Percentiles rank a stretch among this genome's conserved stretches.
Conservation (phyloP, 2,113 vertebrate species). For the Seriola rivoliana region DNA sequence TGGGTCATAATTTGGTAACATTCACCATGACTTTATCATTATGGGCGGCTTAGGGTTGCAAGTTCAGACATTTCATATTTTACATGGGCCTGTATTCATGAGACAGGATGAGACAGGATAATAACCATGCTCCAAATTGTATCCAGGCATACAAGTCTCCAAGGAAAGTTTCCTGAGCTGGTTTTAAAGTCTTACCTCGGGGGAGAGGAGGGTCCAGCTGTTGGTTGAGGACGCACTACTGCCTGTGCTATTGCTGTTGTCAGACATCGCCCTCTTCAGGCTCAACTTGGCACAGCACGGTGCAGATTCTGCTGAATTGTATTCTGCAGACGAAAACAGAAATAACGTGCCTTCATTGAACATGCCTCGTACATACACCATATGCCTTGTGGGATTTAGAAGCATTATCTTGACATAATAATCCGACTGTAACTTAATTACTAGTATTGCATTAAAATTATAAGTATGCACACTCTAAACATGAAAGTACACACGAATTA, state of each 20-base stretch:
- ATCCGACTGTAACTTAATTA: not conserved
- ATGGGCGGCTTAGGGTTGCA: slow-evolving; percentile 5
- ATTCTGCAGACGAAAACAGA: slow-evolving; percentile 69
- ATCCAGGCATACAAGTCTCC: not conserved
- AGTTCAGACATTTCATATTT: slow-evolving; percentile 22
- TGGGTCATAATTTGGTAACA: slow-evolving; percentile 23
- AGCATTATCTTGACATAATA: not conserved
- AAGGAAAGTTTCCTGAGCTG: slow-evolving; percentile 4
- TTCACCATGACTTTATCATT: not conserved
- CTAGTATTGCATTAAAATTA: not conserved
- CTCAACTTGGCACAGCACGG: slow-evolving; percentile 68
- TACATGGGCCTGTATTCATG: slow-evolving; percentile 13
- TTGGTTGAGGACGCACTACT: slow-evolving; percentile 83
- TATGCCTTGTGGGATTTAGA: not conserved
- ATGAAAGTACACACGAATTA: not conserved
- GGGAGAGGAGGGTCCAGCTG: slow-evolving; percentile 86
- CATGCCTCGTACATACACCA: slow-evolving; percentile 1
- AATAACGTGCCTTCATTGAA: slow-evolving; percentile 42
- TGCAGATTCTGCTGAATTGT: slow-evolving; percentile 43
- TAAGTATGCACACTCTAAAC: not conserved
- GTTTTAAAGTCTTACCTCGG: slow-evolving; percentile 75
- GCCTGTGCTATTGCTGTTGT: slow-evolving; percentile 83
- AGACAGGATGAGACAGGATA: slow-evolving; percentile 4
- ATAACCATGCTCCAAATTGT: slow-evolving; percentile 1
- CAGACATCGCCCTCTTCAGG: slow-evolving; percentile 84